Base-by-base conservation (phyloP, 1,140 invertebrate species). In the Oryzaephilus surinamensis region DNA sequence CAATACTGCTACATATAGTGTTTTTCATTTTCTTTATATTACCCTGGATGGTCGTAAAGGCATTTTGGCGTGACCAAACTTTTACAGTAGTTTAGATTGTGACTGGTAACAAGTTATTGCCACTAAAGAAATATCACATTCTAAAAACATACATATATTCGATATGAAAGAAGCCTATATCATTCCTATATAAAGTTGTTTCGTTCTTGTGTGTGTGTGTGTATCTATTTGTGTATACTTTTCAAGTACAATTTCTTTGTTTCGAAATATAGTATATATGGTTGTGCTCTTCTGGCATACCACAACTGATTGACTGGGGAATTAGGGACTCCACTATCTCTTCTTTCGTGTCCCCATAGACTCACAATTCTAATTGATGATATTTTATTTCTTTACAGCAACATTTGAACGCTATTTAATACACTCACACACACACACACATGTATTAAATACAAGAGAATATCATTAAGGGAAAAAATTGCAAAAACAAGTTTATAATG, bases 21-120 rank as follows among this genome's bases (percentile, higher is more conserved):
- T 81, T 81, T 80, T 81, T 81, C 79, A 81, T 81, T 81, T 81
- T 80, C 77, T 81, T 81, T 79, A 81, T 79, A 74, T 79, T 72
- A 79, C 77, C 79, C 79, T 62, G 70, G 79, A 73, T 72, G 73
- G 71, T 79, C 77, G 74, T 81, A 80, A 81, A 80, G 69, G 75
- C 79, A 80, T 81, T n/a, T 81, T 79, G 74, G 74, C 77, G 71
- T 79, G 76, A 80, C 77, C 77, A 72, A 77, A 76, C 68, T 73
- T 73, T 69, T 66, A 41, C 45, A 55, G 50, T 41, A 50, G 51
- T 52, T 60, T 60, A 60, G 60, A 61, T 58, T 58, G 58, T 61
- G 58, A 62, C 50, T 46, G 30, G 38, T 6, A 2, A 27, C 15
- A 38, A 45, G 46, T 43, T 42, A 36, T 42, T 32, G 26, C 40